These are phyloP conservation scores for Copsychus sechellarum DNA, from an alignment of 2,113 vertebrate species.

Conservation along the genomic window DNA sequence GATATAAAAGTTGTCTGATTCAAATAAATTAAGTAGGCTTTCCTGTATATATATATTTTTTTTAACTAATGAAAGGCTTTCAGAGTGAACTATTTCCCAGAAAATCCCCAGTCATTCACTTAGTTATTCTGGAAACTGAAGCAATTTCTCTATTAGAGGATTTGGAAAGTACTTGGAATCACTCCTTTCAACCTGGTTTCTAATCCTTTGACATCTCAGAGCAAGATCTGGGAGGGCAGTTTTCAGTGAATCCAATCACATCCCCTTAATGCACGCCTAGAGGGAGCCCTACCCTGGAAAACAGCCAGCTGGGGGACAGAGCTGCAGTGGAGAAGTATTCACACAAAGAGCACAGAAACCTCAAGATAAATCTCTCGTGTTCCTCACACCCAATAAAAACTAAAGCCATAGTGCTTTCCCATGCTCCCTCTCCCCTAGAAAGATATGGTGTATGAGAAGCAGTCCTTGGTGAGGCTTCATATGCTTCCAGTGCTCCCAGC, in stretches of 20 bases:
- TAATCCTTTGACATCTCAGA: not conserved
- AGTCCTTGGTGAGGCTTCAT: not conserved
- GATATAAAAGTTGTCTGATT: not conserved
- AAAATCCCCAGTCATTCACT: constrained; percentile 1
- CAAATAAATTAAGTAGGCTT: not conserved
- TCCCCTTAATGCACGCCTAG: not conserved
- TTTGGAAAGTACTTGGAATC: not conserved
- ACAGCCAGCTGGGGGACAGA: not conserved
- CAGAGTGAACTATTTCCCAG: not conserved
- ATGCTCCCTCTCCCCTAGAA: not conserved
- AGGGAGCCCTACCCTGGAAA: not conserved
- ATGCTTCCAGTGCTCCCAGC: not conserved
- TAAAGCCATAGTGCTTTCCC: not conserved
- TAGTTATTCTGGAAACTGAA: not conserved
- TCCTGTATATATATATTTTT: not conserved
- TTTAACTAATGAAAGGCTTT: not conserved
- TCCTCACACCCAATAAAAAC: not conserved
- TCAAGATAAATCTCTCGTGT: not conserved
- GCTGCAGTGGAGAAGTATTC: not conserved
- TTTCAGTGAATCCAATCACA: not conserved
- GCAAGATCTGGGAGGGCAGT: not conserved
- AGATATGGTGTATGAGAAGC: not conserved
- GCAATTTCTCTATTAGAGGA: not conserved
- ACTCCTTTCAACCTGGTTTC: not conserved
- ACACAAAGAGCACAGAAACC: not conserved